Base-by-base conservation (phyloP, 2,797 vertebrate species). In the Chelmon rostratus region DNA sequence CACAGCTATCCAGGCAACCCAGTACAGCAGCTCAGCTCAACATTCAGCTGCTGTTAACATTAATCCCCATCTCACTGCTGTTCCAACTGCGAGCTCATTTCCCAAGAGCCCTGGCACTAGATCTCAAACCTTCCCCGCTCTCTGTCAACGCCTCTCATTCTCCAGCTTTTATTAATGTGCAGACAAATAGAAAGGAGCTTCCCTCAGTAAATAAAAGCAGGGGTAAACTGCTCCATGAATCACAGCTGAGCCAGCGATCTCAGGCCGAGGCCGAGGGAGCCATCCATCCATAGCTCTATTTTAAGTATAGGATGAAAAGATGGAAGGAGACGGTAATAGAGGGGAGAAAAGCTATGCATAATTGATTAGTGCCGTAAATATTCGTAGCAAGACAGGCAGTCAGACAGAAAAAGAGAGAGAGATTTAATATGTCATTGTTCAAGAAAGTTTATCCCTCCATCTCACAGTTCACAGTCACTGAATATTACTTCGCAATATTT, bases 301-400 rank as follows among this genome's bases (percentile, higher is more conserved):
- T 78, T 76, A 76, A 73, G 74, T 62, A 46, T 38, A 50, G 62
- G 40, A 57, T 68, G 81, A 87, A 75, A 69, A 83, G 61, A 90
- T 84, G 57, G 84, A 53, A 56, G 54, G 65, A 75, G 77, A 59
- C 49, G 28, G 75, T 57, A 63, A 46, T 53, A 85, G 35, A 79
- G 21, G 54, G 42, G 81, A 57, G 64, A 75, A 73, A 31, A 59
- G 58, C 75, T 71, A 88, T 93, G 68, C 83, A 93, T 92, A 90
- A 92, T 87, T 90, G 74, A 93, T 88, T 58, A 89, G 73, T 31
- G 81, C 76, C 33, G 50, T 86, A 86, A 88, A 90, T 90, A 86
- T 83, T 53, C n/a, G 38, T 68, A 47, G 71, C 38, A 69, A 70
- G 64, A 85, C 59, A 62, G 63, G 37, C 61, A 2, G 15, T 28